Base-by-base conservation (phyloP, 2,888 invertebrate genomes). In the Epinotia bilunana region DNA sequence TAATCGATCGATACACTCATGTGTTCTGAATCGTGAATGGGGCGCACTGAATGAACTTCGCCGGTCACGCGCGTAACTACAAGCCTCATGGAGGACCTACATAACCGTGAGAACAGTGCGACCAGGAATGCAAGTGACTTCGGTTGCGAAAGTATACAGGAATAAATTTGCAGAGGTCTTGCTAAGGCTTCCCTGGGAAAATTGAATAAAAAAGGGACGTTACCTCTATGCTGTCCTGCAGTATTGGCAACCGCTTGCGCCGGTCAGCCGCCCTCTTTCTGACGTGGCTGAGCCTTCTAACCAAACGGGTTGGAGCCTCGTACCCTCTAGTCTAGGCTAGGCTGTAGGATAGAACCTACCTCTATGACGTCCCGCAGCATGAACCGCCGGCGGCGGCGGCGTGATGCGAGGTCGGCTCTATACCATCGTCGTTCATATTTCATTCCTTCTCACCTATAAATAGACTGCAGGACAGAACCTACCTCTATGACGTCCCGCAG, bases 391-490 rank as follows among this genome's bases (percentile, higher is more conserved):
- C 89, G 93, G 87, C 84, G 94, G 88, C 93, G 85, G 71, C 90
- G 83, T 53, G 93, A 92, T 78, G 93, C 88, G 2, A 93, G 93
- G 80, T 93, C 93, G 2, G 95, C 92, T 98, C 98, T 86, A 98
- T 98, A 78, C 98, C 98, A 13, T 46, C 46, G 13, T 46, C 46
- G 12, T 46, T 28, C 0, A 9, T 43, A 11, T 43, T 11, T 0
- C 6, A 43, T 43, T 43, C 9, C 43, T 43, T 1, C 28, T 28
- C 28, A 43, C 43, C 43, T 43, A 43, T 43, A 7, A 11, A 7
- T 53, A 53, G 13, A 9, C 13, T 53, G 5, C n/a, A 28, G 28
- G 28, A 28, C 28, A 28, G 28, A 53, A n/a, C 53, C n/a, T n/a
- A n/a, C 13, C 11, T n/a, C 12, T 53, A 95, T 85, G 71, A 96